These are phyloP conservation scores for Betta splendens DNA, from an alignment of 2,797 vertebrate species.

Conservation along the genomic window DNA sequence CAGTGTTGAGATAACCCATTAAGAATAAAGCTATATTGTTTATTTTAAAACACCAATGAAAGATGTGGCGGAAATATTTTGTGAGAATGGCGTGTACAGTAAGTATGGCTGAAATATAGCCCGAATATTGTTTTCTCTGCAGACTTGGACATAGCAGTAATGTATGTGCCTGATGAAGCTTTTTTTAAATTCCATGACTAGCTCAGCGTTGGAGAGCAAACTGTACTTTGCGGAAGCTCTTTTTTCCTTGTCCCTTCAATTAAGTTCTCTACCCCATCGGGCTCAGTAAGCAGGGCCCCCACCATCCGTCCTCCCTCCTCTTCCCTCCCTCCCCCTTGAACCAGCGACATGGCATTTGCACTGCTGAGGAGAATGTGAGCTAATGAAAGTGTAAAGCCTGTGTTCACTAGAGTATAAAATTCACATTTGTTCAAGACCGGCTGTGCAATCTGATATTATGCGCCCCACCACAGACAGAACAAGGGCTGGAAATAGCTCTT, in stretches of 20 bases:
- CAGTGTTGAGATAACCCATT: conserved; percentile 9
- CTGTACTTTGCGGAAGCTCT: conserved; percentile 65
- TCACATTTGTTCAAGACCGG: conserved; percentile 83
- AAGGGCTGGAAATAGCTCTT: conserved; percentile 46
- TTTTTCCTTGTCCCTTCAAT: conserved; percentile 24
- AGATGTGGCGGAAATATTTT: not conserved
- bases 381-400: conserved; percentile 89
- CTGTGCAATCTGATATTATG: conserved; percentile 87
- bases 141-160: conserved; percentile 20
- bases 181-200: conserved; percentile 18
- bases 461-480: conserved; percentile 63
- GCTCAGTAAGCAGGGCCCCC: conserved; percentile 66
- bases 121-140: not conserved
- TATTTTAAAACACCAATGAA: not conserved
- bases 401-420: conserved; percentile 88
- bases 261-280: conserved; percentile 59
- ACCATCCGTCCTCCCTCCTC: conserved; percentile 33
- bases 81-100: not conserved
- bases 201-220: conserved; percentile 51
- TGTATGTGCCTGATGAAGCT: conserved; percentile 19
- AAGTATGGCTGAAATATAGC: conserved; percentile 10
- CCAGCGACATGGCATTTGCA: conserved; percentile 83
- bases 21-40: not conserved
- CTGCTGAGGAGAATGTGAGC: conserved; percentile 86
- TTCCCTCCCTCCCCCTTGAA: conserved; percentile 47